Conservation (phyloP, 2,797 vertebrate species). For the Neomorphus geoffroyi region DNA sequence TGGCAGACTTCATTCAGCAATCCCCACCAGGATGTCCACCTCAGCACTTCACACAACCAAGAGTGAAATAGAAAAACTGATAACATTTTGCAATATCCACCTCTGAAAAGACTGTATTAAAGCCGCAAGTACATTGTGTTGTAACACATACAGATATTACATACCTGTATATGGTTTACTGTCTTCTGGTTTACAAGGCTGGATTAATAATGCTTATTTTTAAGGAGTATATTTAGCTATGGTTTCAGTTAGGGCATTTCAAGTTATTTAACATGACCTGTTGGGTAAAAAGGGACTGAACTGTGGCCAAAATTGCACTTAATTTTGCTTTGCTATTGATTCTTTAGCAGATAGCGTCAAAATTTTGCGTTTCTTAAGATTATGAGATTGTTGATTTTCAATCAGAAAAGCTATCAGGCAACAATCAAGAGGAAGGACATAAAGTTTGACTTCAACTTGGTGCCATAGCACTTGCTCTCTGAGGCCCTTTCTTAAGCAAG, state of each 20-base stretch:
- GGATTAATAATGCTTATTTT: background rate
- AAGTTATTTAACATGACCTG: background rate
- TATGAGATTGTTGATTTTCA: background rate
- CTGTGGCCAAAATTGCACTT: background rate
- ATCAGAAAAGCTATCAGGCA: background rate
- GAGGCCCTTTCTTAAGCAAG: background rate
- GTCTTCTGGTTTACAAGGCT: background rate
- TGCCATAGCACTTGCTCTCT: background rate
- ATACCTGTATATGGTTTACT: background rate
- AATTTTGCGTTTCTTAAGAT: background rate
- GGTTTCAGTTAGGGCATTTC: background rate
- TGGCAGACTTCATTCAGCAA: background rate
- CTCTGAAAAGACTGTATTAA: background rate
- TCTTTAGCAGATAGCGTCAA: background rate
- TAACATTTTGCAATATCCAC: background rate
- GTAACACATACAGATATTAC: background rate
- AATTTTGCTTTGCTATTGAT: background rate
- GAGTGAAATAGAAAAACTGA: background rate
- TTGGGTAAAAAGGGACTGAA: background rate
- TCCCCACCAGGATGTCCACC: fast-evolving
- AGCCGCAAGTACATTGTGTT: background rate
- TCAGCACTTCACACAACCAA: background rate
- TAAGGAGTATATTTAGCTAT: background rate
- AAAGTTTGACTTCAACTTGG: background rate
- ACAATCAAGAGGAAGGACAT: background rate